phyloP scores from a whole-genome alignment of 2,113 vertebrate species.

The Caloenas nicobarica region DNA sequence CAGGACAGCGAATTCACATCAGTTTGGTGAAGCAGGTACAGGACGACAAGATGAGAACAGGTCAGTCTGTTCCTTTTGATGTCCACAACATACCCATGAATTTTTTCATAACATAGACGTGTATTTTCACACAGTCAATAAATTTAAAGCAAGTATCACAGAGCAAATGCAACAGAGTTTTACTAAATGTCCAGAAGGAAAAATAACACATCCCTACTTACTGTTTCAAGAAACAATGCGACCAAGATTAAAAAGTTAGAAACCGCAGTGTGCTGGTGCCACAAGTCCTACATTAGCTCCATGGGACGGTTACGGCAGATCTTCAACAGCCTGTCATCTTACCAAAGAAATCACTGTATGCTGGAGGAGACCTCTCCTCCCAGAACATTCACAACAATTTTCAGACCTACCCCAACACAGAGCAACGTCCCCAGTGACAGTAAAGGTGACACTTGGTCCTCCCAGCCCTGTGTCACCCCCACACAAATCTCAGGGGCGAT shows the following conservation, averaged over 20 bases:
- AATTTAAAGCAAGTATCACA: background rate
- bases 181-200: background rate
- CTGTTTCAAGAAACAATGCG: background rate
- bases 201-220: background rate
- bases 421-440: background rate
- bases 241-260: background rate
- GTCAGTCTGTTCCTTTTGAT: background rate
- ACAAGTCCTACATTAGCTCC: background rate
- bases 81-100: background rate
- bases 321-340: background rate
- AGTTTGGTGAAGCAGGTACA: background rate
- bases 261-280: background rate
- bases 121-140: background rate
- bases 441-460: background rate
- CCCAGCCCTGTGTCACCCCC: background rate
- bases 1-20: background rate
- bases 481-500: background rate
- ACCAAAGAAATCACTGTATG: background rate
- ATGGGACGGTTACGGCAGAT: background rate
- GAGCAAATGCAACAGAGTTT: background rate
- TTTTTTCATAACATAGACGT: background rate
- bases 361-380: background rate
- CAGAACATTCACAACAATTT: background rate
- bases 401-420: background rate
- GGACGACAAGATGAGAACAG: background rate